Base-by-base conservation (phyloP, 2,113 vertebrate genomes). In the Campylomormyrus tamandua region DNA sequence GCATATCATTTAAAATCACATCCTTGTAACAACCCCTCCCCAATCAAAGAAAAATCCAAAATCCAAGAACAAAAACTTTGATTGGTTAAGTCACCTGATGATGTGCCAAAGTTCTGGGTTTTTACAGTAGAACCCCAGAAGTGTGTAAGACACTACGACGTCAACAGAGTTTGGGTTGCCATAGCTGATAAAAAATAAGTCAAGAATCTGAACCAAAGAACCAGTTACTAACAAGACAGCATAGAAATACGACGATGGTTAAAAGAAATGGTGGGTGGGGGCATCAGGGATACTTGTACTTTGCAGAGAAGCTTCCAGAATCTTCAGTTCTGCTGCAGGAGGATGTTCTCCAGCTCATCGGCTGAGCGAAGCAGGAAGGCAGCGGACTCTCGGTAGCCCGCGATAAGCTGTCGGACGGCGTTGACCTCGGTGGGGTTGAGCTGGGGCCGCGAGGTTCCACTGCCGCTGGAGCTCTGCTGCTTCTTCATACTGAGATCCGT, bases 321-420 rank as follows among this genome's bases (percentile, higher is more conserved):
- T 42, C 13, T 94, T 98, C 97, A 99, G 97, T 99, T 99, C 96
- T 99, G 98, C 96, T 99, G 98, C 93, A 99, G 96, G 95, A 99
- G 99, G 95, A 99, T 98, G 96, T 98, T 99, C 95, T 99, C 98
- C 96, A 99, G 96, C 97, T 99, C 98, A 1, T 99, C 98, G 0
- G 98, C 98, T 0, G 98, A 99, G 53, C 98, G 97, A 0, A 99
- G 97, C 93, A 99, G 95, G 93, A 99, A 99, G 5, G 98, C 98
- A 0, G 98, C 98, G 0, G 98, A 99, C 95, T 99, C 98, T 66
- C 98, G 96, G 95, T 99, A 99, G 5, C 98, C 98, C 0, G 98
- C 98, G 13, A 99, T 98, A 92, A 99, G 97, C 96, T 99, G 98
- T 93, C 98, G 97, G 93, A 99, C 98, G 0, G 98, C 98, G 0